A percentile compares a stretch with the other conserved stretches of the same genome.
Conservation (phyloP, 1,140 invertebrate genomes). For the Cephus cinctus region DNA sequence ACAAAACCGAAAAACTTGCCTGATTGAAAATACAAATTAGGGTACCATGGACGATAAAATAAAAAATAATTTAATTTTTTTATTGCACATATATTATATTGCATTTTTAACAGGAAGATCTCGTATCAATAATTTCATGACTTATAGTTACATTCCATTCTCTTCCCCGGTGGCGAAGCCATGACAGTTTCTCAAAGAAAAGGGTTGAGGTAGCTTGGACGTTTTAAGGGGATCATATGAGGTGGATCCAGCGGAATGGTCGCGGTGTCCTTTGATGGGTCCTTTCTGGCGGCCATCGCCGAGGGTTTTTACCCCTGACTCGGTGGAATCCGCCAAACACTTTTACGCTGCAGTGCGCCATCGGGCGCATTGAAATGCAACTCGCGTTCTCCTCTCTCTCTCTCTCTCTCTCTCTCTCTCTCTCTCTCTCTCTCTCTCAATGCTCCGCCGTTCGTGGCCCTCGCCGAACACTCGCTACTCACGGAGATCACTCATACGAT, state of each 20-base stretch:
- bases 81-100: too few species aligned
- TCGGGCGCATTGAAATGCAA: constrained; percentile 43
- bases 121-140: too few species aligned
- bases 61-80: too few species aligned
- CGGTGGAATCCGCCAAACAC: constrained; percentile 42
- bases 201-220: too few species aligned
- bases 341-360: constrained; percentile 41
- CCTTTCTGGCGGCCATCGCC: constrained; percentile 28
- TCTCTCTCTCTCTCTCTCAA: constrained; percentile 11
- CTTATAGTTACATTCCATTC: too few species aligned
- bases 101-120: too few species aligned
- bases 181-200: too few species aligned
- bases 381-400: constrained; percentile 28
- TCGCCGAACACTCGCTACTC: neutral
- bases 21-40: too few species aligned
- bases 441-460: neutral
- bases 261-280: constrained; percentile 37
- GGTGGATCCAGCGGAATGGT: constrained; percentile 33
- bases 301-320: constrained; percentile 43
- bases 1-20: too few species aligned
- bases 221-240: too few species aligned
- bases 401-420: constrained; percentile 11
- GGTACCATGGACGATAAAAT: too few species aligned
- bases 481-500: constrained; percentile 30
- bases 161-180: too few species aligned